A percentile compares a stretch with the other conserved stretches of the same genome.
Evolutionary conservation across 2,888 invertebrate species (phyloP).

Genomic region (Hoplodrina ambigua): DNA sequence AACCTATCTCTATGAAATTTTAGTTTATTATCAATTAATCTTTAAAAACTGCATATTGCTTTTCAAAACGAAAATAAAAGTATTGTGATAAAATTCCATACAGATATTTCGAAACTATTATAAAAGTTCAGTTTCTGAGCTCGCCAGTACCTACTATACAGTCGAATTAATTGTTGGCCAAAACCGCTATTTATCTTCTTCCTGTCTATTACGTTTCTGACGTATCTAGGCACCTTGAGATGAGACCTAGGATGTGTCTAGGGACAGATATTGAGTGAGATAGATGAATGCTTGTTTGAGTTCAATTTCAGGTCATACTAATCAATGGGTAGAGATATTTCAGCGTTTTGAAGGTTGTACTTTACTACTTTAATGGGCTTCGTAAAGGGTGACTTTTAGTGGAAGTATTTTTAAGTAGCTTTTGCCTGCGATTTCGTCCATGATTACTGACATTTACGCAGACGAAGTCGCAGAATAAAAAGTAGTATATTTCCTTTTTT

Average conservation of each 20-base stretch:
- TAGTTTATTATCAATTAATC: too few relatives aligned
- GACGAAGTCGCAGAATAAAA: too few relatives aligned
- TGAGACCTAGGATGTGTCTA: slow-evolving; percentile 21
- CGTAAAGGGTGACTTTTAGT: neutral
- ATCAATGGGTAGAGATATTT: neutral
- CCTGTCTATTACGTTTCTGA: slow-evolving; percentile 9
- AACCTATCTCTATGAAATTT: too few relatives aligned
- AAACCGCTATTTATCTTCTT: slow-evolving; percentile 39
- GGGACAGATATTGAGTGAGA: slow-evolving; percentile 37
- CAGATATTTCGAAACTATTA: neutral
- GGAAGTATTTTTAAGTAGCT: neutral
- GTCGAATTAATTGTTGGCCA: slow-evolving; percentile 24
- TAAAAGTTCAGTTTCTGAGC: neutral
- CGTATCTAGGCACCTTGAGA: slow-evolving; percentile 19
- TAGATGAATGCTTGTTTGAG: slow-evolving; percentile 36
- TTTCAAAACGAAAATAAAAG: neutral
- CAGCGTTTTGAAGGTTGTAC: neutral
- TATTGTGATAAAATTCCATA: neutral
- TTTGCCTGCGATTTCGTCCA: too few relatives aligned
- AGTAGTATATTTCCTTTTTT: too few relatives aligned
- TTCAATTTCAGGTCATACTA: neutral
- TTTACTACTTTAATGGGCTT: slow-evolving; percentile 9
- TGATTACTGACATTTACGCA: too few relatives aligned
- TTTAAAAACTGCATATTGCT: too few relatives aligned
- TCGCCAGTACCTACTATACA: slow-evolving; percentile 22